These are phyloP conservation scores for Alouatta caraya DNA, from an alignment of 2,797 vertebrate species.

Conservation along the genomic window DNA sequence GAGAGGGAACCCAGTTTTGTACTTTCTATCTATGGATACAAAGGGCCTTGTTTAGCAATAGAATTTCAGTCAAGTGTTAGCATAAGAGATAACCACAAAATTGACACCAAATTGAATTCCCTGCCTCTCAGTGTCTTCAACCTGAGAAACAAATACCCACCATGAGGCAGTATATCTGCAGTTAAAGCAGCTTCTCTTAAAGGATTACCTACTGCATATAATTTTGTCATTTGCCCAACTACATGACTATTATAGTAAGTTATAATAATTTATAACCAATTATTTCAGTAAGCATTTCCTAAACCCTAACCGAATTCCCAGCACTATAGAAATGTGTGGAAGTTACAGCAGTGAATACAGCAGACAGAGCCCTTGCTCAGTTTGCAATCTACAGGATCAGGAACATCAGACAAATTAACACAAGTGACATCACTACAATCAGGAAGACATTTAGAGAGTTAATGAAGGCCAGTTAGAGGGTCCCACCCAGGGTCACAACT, in stretches of 20 bases:
- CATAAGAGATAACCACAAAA: not conserved
- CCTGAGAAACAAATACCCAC: not conserved
- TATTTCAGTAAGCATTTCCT: not conserved
- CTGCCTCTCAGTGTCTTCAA: not conserved
- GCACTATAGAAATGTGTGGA: fast-evolving
- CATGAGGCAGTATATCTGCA: not conserved
- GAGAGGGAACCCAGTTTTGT: not conserved
- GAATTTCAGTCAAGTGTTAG: not conserved
- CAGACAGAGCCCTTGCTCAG: not conserved
- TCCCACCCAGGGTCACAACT: not conserved
- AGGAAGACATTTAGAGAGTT: not conserved
- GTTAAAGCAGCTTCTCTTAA: not conserved
- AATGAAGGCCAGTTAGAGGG: not conserved
- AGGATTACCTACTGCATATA: not conserved
- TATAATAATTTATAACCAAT: not conserved
- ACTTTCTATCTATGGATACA: not conserved
- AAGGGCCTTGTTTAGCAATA: not conserved
- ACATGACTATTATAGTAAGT: not conserved
- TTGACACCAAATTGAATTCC: not conserved
- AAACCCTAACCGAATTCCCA: not conserved
- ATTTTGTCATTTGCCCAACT: not conserved
- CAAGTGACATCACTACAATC: not conserved
- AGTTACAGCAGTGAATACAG: not conserved
- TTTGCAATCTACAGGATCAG: not conserved
- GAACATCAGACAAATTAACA: not conserved